Percentiles rank a stretch among this genome's conserved stretches.
These are phyloP conservation scores for Sebastes vulpes DNA, from an alignment of 2,797 vertebrate species.

Conservation along the genomic window DNA sequence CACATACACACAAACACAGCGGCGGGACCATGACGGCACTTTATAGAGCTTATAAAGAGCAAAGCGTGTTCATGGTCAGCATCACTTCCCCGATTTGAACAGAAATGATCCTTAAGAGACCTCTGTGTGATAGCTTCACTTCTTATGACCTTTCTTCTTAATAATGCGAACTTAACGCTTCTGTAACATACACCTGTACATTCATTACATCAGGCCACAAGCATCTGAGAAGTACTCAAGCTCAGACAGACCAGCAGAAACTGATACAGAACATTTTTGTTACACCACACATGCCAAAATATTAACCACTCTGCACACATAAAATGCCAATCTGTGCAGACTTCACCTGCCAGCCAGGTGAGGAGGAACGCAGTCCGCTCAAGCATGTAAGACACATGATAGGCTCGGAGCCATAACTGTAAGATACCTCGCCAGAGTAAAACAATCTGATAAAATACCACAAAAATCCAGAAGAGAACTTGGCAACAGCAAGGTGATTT, in stretches of 20 bases:
- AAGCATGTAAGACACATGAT: conserved; percentile 25
- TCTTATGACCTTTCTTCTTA: background rate
- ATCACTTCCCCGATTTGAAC: conserved; percentile 8
- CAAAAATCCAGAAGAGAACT: conserved; percentile 1
- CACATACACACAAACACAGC: conserved; percentile 31
- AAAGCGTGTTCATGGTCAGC: conserved; percentile 27
- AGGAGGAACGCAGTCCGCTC: background rate
- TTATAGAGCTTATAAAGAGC: conserved; percentile 31
- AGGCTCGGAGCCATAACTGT: conserved; percentile 29
- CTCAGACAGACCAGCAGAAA: conserved; percentile 35
- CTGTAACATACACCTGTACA: conserved; percentile 20
- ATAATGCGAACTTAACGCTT: background rate
- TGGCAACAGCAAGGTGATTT: background rate
- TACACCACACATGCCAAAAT: background rate
- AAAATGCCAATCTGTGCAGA: conserved; percentile 28
- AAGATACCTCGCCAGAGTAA: background rate
- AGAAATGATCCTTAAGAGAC: conserved; percentile 22
- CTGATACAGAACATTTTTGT: conserved; percentile 9
- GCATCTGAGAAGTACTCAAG: conserved; percentile 8
- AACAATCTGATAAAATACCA: conserved; percentile 3
- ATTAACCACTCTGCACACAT: conserved; percentile 3
- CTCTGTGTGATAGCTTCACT: background rate
- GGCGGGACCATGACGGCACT: conserved; percentile 25
- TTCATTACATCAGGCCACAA: conserved; percentile 23
- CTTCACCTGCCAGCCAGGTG: conserved; percentile 26